These are phyloP conservation scores for Sarcophaga peregrina DNA, from an alignment of 1,140 invertebrate genomes.

Conservation along the genomic window DNA sequence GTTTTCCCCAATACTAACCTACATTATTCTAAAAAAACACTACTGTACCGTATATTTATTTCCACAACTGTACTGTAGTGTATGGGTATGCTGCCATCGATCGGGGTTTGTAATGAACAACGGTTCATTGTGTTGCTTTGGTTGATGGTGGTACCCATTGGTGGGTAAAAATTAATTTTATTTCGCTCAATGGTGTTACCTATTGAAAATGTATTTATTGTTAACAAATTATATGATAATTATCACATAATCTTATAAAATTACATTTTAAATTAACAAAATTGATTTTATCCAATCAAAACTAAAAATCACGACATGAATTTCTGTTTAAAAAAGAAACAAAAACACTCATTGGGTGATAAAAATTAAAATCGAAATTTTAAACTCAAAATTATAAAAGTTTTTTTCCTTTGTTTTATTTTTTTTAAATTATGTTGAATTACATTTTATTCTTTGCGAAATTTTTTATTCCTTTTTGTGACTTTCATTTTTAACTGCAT, in stretches of 20 bases:
- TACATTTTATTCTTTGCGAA: not conserved
- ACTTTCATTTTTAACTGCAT: not conserved
- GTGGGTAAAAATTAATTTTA: conserved; percentile 11
- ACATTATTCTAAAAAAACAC: too few species aligned
- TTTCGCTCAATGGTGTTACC: not conserved
- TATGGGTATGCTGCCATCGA: too few species aligned
- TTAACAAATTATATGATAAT: conserved; percentile 26
- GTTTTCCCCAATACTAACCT: too few species aligned
- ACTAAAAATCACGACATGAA: not conserved
- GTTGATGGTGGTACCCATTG: not conserved
- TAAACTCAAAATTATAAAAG: too few species aligned
- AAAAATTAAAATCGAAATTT: too few species aligned
- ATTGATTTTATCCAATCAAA: not conserved
- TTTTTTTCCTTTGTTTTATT: too few species aligned
- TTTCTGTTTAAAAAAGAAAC: not conserved
- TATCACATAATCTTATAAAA: conserved; percentile 16
- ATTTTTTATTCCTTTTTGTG: conserved; percentile 8
- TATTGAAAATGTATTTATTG: conserved; percentile 14
- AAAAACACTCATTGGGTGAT: too few species aligned
- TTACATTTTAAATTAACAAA: not conserved
- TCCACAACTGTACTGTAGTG: too few species aligned
- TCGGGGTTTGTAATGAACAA: not conserved
- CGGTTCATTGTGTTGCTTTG: not conserved
- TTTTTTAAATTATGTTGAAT: not conserved
- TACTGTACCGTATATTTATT: too few species aligned